Evolutionary conservation across 2,888 invertebrate genomes (phyloP).

Genomic region (Drosophila koepferae): DNA sequence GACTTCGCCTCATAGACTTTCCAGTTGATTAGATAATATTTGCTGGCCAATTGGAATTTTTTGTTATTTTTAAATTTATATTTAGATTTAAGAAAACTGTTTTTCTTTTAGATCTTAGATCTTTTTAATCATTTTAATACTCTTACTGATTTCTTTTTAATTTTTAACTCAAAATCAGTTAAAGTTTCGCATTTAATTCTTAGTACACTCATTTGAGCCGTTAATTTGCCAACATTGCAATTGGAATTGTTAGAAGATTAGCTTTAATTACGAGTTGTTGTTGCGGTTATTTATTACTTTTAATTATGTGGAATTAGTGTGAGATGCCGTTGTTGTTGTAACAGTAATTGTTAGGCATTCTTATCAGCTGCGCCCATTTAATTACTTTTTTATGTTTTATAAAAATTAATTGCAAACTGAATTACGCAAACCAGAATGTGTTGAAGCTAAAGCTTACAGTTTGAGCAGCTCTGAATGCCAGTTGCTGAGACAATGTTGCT

Average conservation of each 20-base stretch:
- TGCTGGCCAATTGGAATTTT: not conserved
- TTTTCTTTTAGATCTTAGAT: too few species aligned
- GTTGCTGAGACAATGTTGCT: conserved; percentile 24
- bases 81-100: not conserved
- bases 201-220: not conserved
- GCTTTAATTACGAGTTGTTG: not conserved
- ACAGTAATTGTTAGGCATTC: conserved; percentile 37
- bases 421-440: not conserved
- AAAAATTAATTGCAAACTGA: conserved; percentile 55
- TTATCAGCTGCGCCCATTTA: conserved; percentile 42
- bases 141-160: not conserved
- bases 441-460: not conserved
- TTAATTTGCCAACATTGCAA: not conserved
- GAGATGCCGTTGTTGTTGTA: conserved; percentile 24
- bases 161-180: too few species aligned
- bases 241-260: not conserved
- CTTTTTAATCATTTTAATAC: not conserved
- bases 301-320: not conserved
- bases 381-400: conserved; percentile 58
- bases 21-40: not conserved
- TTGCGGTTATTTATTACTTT: conserved; percentile 7
- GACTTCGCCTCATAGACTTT: not conserved
- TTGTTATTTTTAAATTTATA: not conserved
- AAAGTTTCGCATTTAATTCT: not conserved
- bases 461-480: not conserved